Conservation (phyloP, 2,113 vertebrate genomes). For the Petrocephalus zakoni region DNA sequence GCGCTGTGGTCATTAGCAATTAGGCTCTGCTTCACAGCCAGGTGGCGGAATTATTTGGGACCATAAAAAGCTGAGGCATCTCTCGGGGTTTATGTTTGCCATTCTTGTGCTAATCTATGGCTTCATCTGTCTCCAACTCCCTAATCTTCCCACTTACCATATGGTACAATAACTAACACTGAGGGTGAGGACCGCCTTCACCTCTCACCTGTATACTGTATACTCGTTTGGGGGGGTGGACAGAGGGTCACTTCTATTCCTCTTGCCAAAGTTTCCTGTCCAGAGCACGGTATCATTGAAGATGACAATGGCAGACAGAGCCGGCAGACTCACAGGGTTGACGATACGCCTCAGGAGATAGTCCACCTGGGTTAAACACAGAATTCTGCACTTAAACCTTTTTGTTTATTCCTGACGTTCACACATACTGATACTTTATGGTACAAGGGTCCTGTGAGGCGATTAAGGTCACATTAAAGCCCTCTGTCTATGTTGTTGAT, state of each 20-base stretch:
- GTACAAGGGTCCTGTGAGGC: neutral
- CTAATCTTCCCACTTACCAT: too few relatives aligned
- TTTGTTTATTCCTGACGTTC: neutral
- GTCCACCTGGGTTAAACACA: slow-evolving; percentile 63
- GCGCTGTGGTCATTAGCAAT: neutral
- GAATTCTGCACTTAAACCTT: neutral
- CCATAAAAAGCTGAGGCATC: neutral
- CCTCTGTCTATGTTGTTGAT: neutral
- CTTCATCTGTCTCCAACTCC: neutral
- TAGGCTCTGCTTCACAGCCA: neutral
- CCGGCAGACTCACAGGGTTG: slow-evolving; percentile 61
- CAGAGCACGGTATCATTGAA: slow-evolving; percentile 85
- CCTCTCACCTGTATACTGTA: slow-evolving; percentile 79
- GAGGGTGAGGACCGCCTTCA: neutral
- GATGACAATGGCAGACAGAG: slow-evolving; percentile 76
- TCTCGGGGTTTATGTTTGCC: neutral
- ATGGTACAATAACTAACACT: too few relatives aligned
- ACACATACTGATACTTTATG: neutral
- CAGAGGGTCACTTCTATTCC: slow-evolving; percentile 68
- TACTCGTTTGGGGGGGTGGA: slow-evolving; percentile 74
- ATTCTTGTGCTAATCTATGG: neutral
- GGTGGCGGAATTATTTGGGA: neutral
- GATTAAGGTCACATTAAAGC: neutral
- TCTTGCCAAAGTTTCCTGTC: slow-evolving; percentile 84
- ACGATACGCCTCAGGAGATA: slow-evolving; percentile 61